Percentiles rank a stretch among this genome's conserved stretches.
These are phyloP conservation scores for Cerastis rubricosa DNA, from an alignment of 2,888 invertebrate species.

Conservation along the genomic window DNA sequence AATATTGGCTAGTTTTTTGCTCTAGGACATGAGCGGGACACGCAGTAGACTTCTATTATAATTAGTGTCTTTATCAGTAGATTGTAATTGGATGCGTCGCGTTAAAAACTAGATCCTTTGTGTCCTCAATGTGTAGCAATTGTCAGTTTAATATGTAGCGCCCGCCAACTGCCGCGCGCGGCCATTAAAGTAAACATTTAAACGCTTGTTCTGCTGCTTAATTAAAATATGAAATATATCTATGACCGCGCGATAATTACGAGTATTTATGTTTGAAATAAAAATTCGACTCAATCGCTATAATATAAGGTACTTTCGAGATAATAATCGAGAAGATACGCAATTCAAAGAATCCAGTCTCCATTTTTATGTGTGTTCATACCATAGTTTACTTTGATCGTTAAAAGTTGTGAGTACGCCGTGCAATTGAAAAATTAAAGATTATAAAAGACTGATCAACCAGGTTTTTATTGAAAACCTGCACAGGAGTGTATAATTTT, in stretches of 20 bases:
- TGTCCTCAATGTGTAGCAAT: conserved; percentile 66
- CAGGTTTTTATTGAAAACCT: conserved; percentile 29
- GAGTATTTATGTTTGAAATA: conserved; percentile 3
- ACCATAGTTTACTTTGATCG: conserved; percentile 36
- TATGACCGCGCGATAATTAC: conserved; percentile 26
- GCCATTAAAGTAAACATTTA: conserved; percentile 55
- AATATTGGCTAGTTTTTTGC: conserved; percentile 82
- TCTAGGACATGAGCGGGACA: conserved; percentile 72
- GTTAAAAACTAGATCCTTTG: conserved; percentile 77
- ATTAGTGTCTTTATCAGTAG: conserved; percentile 85
- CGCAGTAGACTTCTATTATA: conserved; percentile 81
- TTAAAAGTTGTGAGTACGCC: conserved; percentile 25
- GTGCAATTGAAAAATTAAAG: conserved; percentile 29
- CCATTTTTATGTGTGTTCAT: conserved; percentile 30
- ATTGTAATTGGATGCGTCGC: conserved; percentile 81
- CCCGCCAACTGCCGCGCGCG: conserved; percentile 49
- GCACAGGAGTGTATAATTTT: conserved; percentile 27
- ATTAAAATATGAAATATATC: conserved; percentile 47
- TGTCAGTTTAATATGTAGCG: conserved; percentile 54
- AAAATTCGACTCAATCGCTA: conserved; percentile 24
- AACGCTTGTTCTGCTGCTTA: conserved; percentile 37
- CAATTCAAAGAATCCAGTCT: conserved; percentile 25
- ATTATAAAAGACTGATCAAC: conserved; percentile 29
- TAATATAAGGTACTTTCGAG: conserved; percentile 28
- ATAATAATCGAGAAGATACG: conserved; percentile 20